phyloP scores from a whole-genome alignment of 2,888 invertebrate genomes.

The Ernsta delagoae region DNA sequence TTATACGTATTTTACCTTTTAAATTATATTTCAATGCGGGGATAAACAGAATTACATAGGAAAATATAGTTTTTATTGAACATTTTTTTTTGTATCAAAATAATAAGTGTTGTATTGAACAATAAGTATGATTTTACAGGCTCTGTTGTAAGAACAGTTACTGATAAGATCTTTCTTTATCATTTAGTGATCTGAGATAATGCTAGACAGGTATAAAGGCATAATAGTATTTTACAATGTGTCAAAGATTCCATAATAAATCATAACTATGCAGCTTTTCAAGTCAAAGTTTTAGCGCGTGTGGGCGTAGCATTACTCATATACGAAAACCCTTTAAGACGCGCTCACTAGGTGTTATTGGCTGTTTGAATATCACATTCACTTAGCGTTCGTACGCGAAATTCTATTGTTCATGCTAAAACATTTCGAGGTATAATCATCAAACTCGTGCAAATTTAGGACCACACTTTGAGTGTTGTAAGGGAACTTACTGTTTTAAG shows the following conservation, averaged over 20 bases:
- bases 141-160: too few species aligned
- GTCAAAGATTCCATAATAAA: constrained; percentile 23
- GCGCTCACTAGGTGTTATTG: constrained; percentile 59
- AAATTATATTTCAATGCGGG: too few species aligned
- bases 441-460: constrained; percentile 60
- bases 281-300: constrained; percentile 38
- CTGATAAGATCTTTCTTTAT: background rate
- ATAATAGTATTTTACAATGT: constrained; percentile 26
- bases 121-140: too few species aligned
- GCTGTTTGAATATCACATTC: constrained; percentile 47
- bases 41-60: too few species aligned
- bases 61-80: too few species aligned
- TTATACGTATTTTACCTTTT: too few species aligned
- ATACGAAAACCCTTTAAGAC: constrained; percentile 58
- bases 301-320: constrained; percentile 69
- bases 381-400: constrained; percentile 73
- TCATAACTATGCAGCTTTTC: constrained; percentile 26
- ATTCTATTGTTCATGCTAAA: constrained; percentile 57
- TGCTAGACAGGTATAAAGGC: constrained; percentile 2
- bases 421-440: constrained; percentile 58
- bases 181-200: constrained; percentile 4
- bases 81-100: too few species aligned
- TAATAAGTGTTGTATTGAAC: too few species aligned
- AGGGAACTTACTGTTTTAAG: constrained; percentile 20
- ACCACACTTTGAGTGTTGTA: constrained; percentile 16